Percentiles rank a stretch among this genome's conserved stretches.
phyloP scores from a whole-genome alignment of 2,113 vertebrate genomes.

The Donacobius atricapilla region DNA sequence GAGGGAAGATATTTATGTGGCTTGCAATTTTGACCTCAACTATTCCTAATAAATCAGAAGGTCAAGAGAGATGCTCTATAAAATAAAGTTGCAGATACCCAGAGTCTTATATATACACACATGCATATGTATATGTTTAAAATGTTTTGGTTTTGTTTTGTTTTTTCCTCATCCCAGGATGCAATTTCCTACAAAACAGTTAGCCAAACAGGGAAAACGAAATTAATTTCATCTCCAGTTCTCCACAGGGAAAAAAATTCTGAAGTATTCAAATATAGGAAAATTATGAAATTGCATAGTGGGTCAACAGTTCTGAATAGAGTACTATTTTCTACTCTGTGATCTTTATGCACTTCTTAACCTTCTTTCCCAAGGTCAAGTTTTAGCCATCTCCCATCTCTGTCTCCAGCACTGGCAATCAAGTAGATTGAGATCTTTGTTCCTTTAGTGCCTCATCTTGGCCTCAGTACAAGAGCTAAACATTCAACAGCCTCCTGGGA shows the following conservation, averaged over 20 bases:
- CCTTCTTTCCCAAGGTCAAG: neutral
- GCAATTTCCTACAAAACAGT: neutral
- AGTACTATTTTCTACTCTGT: neutral
- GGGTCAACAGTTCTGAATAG: neutral
- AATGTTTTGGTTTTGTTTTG: neutral
- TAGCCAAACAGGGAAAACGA: neutral
- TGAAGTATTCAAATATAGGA: neutral
- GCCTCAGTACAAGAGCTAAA: neutral
- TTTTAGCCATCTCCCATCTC: neutral
- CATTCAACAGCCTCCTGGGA: neutral
- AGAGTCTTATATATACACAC: rapidly evolving
- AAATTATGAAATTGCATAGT: neutral
- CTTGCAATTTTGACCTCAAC: neutral
- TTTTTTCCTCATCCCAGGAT: neutral
- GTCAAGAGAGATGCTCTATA: neutral
- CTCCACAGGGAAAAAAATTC: neutral
- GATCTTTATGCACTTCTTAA: neutral
- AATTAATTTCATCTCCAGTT: neutral
- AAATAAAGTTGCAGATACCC: neutral
- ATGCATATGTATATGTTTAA: neutral
- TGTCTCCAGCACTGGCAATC: neutral
- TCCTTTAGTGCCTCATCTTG: neutral
- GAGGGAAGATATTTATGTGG: neutral
- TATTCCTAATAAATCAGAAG: neutral
- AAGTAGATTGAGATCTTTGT: neutral